A percentile compares a stretch with the other conserved stretches of the same genome.
Conservation (phyloP, 1,140 invertebrate species). For the Procambarus clarkii region DNA sequence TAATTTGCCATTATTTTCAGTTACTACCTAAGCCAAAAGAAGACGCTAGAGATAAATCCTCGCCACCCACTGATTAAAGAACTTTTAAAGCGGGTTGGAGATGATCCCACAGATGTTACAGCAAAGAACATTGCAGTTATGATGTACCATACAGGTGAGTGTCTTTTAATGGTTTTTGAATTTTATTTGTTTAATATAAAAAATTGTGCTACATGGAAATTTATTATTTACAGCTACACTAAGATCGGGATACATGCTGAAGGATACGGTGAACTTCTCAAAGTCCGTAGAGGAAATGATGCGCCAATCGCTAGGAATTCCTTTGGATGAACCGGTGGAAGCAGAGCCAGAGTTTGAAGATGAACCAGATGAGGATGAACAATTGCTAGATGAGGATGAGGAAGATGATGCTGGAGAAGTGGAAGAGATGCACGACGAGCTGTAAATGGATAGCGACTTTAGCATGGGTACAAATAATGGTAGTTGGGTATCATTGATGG, state of each 20-base stretch:
- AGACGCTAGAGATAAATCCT: conserved; percentile 98
- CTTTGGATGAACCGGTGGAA: conserved; percentile 83
- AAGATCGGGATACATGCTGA: conserved; percentile 91
- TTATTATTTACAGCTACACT: conserved; percentile 83
- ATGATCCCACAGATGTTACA: conserved; percentile 85
- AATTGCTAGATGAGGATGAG: conserved; percentile 71
- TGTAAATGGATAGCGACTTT: conserved; percentile 25
- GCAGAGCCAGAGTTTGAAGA: conserved; percentile 73
- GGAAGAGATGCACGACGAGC: conserved; percentile 70
- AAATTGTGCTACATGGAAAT: not conserved
- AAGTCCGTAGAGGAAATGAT: conserved; percentile 91
- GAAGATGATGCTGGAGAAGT: conserved; percentile 68
- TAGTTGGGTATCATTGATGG: not conserved
- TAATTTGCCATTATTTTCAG: conserved; percentile 74
- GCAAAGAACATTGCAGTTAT: conserved; percentile 93
- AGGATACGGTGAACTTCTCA: conserved; percentile 91
- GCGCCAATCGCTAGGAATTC: conserved; percentile 87
- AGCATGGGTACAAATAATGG: not conserved
- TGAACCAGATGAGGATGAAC: conserved; percentile 72
- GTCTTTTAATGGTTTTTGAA: not conserved
- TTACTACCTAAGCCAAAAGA: conserved; percentile 97
- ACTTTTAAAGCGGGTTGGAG: conserved; percentile 88
- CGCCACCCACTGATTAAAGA: conserved; percentile 96
- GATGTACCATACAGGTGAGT: conserved; percentile 88
- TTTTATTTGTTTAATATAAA: too few relatives aligned